These are phyloP conservation scores for Monopis laevigella DNA, from an alignment of 2,888 invertebrate genomes.

Conservation along the genomic window DNA sequence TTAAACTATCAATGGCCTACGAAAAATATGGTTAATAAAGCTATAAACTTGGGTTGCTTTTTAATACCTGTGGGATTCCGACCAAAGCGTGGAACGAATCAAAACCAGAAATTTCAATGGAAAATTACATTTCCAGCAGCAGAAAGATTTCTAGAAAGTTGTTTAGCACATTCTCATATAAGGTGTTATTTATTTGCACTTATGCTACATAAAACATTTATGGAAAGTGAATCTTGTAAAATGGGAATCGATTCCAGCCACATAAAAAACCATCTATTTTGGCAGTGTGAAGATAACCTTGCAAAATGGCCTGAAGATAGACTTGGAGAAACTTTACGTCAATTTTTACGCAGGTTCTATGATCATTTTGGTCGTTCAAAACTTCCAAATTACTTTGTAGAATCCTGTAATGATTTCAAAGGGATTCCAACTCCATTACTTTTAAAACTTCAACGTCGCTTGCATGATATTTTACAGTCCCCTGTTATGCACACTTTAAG, in stretches of 20 bases:
- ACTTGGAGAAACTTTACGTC: slow-evolving; percentile 72
- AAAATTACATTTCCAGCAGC: slow-evolving; percentile 80
- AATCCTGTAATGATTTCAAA: slow-evolving; percentile 76
- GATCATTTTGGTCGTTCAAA: slow-evolving; percentile 67
- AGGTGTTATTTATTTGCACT: slow-evolving; percentile 75
- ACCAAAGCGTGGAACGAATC: slow-evolving; percentile 69
- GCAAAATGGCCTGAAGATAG: slow-evolving; percentile 79
- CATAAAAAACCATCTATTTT: slow-evolving; percentile 77
- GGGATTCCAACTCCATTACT: slow-evolving; percentile 73
- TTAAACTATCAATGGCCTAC: slow-evolving; percentile 76
- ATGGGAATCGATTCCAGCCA: slow-evolving; percentile 76
- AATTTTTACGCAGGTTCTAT: slow-evolving; percentile 72
- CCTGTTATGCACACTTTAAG: slow-evolving; percentile 76
- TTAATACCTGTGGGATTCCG: slow-evolving; percentile 76
- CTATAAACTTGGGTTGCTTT: slow-evolving; percentile 73
- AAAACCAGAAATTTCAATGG: slow-evolving; percentile 78
- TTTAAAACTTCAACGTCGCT: slow-evolving; percentile 70
- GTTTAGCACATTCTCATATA: slow-evolving; percentile 75
- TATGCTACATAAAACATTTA: slow-evolving; percentile 75
- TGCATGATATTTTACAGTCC: slow-evolving; percentile 75
- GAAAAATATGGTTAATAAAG: slow-evolving; percentile 70
- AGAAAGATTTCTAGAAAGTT: slow-evolving; percentile 77
- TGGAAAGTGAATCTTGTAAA: slow-evolving; percentile 72
- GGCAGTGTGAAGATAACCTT: slow-evolving; percentile 79
- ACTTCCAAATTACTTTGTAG: slow-evolving; percentile 79